Evolutionary conservation across 1,140 invertebrate genomes (phyloP).

Genomic region (Tribolium madens): DNA sequence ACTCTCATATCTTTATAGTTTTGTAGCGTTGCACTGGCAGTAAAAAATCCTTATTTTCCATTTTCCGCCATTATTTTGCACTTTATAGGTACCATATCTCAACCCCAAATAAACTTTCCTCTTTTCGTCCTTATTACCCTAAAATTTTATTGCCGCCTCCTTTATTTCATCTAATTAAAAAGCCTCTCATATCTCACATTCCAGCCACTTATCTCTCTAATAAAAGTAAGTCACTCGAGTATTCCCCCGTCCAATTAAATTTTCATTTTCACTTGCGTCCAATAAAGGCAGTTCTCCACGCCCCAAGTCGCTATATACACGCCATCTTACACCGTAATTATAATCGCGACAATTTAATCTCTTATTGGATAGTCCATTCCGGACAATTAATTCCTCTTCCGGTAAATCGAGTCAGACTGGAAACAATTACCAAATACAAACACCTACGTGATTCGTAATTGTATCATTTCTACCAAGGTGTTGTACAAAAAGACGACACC

Average conservation of each 20-base stretch:
- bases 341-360: conserved; percentile 38
- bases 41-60: neutral
- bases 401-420: neutral
- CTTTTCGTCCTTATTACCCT: neutral
- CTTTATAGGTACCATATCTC: neutral
- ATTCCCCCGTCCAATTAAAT: conserved; percentile 5
- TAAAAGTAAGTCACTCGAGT: neutral
- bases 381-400: conserved; percentile 19
- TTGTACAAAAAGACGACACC: neutral
- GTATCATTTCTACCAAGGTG: conserved; percentile 1
- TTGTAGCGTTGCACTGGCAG: too few relatives aligned
- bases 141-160: neutral
- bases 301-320: neutral
- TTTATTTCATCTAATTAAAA: neutral
- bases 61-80: neutral
- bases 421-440: conserved; percentile 21
- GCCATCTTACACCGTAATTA: conserved; percentile 26
- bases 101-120: neutral
- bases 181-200: neutral
- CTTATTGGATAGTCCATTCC: conserved; percentile 15
- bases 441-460: neutral
- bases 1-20: too few relatives aligned
- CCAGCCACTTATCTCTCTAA: neutral
- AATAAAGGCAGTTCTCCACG: neutral
- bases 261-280: conserved; percentile 15